Conservation (phyloP, 2,113 vertebrate species). For the Dipodomys stephensi region DNA sequence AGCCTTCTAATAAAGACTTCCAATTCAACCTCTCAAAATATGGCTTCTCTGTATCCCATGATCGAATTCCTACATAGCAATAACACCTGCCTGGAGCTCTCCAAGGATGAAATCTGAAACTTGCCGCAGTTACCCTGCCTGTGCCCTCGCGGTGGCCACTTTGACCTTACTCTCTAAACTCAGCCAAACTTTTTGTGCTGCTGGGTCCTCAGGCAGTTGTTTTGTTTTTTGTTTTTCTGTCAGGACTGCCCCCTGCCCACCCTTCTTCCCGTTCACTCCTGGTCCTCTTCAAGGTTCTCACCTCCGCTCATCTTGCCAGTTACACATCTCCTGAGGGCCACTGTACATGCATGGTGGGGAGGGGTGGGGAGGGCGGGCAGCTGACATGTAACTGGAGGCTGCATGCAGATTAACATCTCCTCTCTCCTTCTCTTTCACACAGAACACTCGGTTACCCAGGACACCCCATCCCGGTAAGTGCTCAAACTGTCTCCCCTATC, state of each 20-base stretch:
- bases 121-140: background rate
- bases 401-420: background rate
- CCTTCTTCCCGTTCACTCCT: fast-evolving
- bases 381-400: background rate
- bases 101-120: background rate
- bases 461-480: conserved; percentile 61
- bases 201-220: background rate
- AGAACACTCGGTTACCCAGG: conserved; percentile 58
- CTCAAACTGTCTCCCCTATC: too few relatives aligned
- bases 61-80: too few relatives aligned
- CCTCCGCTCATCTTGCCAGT: too few relatives aligned
- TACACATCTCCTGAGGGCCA: background rate
- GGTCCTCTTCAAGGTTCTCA: background rate
- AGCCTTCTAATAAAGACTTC: too few relatives aligned
- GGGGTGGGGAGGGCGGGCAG: background rate
- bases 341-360: fast-evolving
- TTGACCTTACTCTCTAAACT: background rate
- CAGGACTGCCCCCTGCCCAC: fast-evolving
- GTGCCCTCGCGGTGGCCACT: background rate
- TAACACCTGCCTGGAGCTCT: background rate
- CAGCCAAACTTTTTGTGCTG: background rate
- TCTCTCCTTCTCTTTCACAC: conserved; percentile 18
- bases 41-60: too few relatives aligned
- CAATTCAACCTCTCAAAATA: too few relatives aligned
- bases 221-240: background rate